Percentiles rank a stretch among this genome's conserved stretches.
phyloP scores from a whole-genome alignment of 2,797 vertebrate genomes.

The Passerculus sandwichensis region DNA sequence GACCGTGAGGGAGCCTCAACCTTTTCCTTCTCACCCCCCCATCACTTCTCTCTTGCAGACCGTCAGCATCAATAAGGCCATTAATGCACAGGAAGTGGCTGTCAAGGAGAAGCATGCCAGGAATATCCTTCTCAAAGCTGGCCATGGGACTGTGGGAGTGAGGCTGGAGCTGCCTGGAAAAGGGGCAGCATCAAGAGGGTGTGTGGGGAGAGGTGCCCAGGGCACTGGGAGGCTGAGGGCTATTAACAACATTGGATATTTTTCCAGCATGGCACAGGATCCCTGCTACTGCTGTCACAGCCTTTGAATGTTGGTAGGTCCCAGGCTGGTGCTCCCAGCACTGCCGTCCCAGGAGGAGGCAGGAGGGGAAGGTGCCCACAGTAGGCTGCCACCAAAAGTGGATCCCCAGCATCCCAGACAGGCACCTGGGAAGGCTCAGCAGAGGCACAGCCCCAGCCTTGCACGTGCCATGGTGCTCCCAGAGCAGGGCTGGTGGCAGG shows the following conservation, averaged over 20 bases:
- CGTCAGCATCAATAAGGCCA: conserved; percentile 99
- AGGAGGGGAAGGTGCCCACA: not conserved
- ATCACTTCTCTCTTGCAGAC: conserved; percentile 81
- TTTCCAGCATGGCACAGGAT: fast-evolving
- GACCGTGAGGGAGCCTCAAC: not conserved
- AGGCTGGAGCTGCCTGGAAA: not conserved
- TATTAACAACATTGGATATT: not conserved
- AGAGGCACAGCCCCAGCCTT: not conserved
- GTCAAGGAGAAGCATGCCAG: conserved; percentile 99
- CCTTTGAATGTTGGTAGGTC: not conserved
- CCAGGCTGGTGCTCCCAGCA: not conserved
- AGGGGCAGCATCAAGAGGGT: not conserved
- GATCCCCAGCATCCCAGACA: not conserved
- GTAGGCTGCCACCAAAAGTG: not conserved
- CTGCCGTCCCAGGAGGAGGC: not conserved
- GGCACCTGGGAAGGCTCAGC: not conserved
- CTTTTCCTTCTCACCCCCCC: not conserved
- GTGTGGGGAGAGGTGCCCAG: not conserved
- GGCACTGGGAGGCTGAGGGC: not conserved
- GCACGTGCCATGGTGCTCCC: fast-evolving
- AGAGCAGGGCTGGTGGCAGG: not conserved
- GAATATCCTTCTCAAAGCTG: conserved; percentile 90
- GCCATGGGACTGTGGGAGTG: not conserved
- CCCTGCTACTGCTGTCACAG: not conserved
- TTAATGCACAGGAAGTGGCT: conserved; percentile 98